These are phyloP conservation scores for Tylochromis polylepis DNA, from an alignment of 2,113 vertebrate species.

Conservation along the genomic window DNA sequence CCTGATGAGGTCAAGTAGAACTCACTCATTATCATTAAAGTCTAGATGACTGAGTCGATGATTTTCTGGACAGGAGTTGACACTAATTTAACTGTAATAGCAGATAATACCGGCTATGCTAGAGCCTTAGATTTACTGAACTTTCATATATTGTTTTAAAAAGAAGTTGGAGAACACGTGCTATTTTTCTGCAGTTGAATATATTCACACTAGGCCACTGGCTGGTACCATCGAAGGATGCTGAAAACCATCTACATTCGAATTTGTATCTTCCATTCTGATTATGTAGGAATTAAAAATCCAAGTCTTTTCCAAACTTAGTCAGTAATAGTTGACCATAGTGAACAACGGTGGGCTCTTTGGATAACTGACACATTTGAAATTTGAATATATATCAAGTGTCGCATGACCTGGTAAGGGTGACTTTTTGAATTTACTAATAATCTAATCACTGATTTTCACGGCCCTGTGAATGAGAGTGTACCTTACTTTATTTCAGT, in stretches of 20 bases:
- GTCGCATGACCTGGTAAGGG: no score
- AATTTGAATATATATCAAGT: no score
- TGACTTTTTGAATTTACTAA: no score
- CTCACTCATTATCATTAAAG: conserved; percentile 11
- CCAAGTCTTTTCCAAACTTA: background rate
- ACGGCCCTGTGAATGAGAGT: no score
- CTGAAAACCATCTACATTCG: background rate
- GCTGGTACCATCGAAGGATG: background rate
- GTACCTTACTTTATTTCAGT: no score
- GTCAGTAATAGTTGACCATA: background rate
- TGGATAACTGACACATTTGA: no score
- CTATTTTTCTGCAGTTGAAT: background rate
- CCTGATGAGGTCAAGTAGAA: conserved; percentile 19
- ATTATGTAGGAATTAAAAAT: background rate
- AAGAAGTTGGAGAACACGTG: background rate
- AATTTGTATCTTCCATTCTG: background rate
- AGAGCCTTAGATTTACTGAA: background rate
- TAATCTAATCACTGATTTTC: no score
- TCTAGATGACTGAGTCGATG: background rate
- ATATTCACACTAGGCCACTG: background rate
- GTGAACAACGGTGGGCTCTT: background rate
- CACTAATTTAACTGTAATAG: conserved; percentile 3
- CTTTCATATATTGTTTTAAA: background rate
- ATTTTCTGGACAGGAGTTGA: conserved; percentile 18
- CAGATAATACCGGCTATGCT: background rate